Base-by-base conservation (phyloP, 2,888 invertebrate species). In the Tridacna crocea region DNA sequence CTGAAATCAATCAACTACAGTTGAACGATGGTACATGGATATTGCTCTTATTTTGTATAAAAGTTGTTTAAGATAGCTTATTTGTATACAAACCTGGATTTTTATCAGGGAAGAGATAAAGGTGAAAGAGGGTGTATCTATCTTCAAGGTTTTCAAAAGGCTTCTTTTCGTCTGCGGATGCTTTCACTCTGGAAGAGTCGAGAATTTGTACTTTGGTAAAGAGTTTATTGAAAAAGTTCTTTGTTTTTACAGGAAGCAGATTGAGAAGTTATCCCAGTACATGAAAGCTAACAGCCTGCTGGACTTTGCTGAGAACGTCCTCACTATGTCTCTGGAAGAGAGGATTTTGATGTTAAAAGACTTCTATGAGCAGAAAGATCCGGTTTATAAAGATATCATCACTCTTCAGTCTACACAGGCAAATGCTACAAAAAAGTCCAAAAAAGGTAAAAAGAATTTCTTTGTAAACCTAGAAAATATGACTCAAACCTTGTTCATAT, bases 291-390 rank as follows among this genome's bases (percentile, higher is more conserved):
- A 76, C 10, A 76, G 81, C 46, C 68, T 88, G 60, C 26, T 88
- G 36, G 86, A 89, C 11, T 82, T 92, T 73, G 91, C 91, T n/a
- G 83, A 89, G 79, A 72, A 75, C 22, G 81, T 92, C 60, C 73
- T 91, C 13, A 55, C 72, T 19, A 83, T 85, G 12, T 82, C 82
- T 61, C 36, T 83, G 13, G 72, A 79, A 24, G 82, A 89, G 19
- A 87, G 92, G 47, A 81, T 89, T 17, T 48, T 75, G 3, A 46
- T 92, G 70, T 79, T 92, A 70, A 87, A 86, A 47, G 77, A 81
- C 13, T 90, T 89, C 72, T 91, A 92, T 75, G 80, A 51, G 22
- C 78, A 83, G 24, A 60, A 80, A 72, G 79, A 88, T 60, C 85
- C 83, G 55, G 81, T 86, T 11, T 70, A 88, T 65, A 72, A 65